These are phyloP conservation scores for Diachasmimorpha longicaudata DNA, from an alignment of 1,140 invertebrate species.

Conservation along the genomic window DNA sequence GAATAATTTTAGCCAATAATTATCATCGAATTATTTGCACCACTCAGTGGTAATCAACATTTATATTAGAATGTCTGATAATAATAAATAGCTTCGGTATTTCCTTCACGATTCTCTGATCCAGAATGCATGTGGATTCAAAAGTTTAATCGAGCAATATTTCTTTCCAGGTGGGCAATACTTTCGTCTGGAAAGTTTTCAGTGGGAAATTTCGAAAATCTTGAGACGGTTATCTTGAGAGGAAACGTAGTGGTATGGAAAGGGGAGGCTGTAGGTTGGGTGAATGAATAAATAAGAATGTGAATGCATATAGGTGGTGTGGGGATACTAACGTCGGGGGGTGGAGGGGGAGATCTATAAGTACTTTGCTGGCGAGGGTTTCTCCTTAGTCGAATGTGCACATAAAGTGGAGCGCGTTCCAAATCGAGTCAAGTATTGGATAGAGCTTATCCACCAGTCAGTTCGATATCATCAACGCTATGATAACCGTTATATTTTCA, in stretches of 20 bases:
- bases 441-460: constrained; percentile 17
- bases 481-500: constrained; percentile 14
- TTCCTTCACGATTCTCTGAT: background rate
- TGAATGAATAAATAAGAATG: constrained; percentile 9
- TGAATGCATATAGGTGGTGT: background rate
- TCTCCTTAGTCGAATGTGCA: constrained; percentile 14
- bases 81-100: background rate
- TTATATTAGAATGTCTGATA: background rate
- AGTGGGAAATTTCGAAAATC: constrained; percentile 1
- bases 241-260: constrained; percentile 1
- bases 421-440: constrained; percentile 29
- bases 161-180: background rate
- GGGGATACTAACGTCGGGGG: background rate
- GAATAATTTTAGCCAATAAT: too few species aligned
- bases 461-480: constrained; percentile 12
- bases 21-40: too few species aligned
- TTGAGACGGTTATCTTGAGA: constrained; percentile 6
- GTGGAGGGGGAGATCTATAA: background rate
- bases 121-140: background rate
- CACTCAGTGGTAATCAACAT: too few species aligned
- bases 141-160: background rate
- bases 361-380: constrained; percentile 1
- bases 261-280: background rate
- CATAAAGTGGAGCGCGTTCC: constrained; percentile 21
- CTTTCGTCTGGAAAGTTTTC: constrained; percentile 7